Conservation (phyloP, 1,140 invertebrate species). For the Plectus sambesii region DNA sequence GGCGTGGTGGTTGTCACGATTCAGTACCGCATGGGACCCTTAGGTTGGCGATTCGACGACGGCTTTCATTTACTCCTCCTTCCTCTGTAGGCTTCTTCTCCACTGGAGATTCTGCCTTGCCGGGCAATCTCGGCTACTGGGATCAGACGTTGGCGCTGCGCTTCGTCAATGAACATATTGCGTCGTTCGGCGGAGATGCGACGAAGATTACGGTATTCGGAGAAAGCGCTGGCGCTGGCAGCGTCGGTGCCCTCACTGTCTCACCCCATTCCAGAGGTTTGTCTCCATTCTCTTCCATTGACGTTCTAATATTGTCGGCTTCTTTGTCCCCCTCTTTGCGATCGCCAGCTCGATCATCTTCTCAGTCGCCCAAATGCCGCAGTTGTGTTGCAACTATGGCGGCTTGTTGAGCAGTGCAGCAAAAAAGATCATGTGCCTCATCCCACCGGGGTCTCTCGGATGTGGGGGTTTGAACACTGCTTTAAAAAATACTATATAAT, state of each 20-base stretch:
- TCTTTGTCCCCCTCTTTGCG: no score
- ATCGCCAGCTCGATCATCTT: no score
- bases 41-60: conserved; percentile 65
- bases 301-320: no score
- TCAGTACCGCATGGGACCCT: conserved; percentile 68
- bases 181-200: conserved; percentile 37
- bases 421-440: no score
- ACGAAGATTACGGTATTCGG: conserved; percentile 53
- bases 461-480: no score
- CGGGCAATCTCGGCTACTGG: conserved; percentile 54
- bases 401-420: no score
- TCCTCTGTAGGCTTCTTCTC: conserved; percentile 9
- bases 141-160: conserved; percentile 72
- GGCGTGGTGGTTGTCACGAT: conserved; percentile 55
- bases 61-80: neutral
- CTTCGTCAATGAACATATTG: conserved; percentile 36
- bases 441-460: no score
- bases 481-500: no score
- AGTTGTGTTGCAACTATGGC: no score
- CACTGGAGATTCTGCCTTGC: conserved; percentile 46
- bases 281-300: conserved; percentile 12
- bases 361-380: no score
- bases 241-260: conserved; percentile 63
- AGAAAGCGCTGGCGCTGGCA: conserved; percentile 62
- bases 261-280: conserved; percentile 53